These are phyloP conservation scores for Amphiura filiformis DNA, from an alignment of 35 echinoderm and acorn worm genomes.

Conservation along the genomic window DNA sequence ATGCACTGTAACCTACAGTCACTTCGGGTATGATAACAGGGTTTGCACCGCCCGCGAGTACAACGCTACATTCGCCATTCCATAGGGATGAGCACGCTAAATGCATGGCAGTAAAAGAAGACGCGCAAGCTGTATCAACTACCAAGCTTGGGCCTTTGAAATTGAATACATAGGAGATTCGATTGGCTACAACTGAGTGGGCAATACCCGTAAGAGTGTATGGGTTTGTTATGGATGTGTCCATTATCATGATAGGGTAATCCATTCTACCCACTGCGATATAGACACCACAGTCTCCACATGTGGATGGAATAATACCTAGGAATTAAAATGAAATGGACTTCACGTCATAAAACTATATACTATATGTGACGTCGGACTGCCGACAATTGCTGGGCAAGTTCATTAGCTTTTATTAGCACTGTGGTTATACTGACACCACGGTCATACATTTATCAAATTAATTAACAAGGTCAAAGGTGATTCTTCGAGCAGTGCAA, in stretches of 20 bases:
- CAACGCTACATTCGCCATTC: conserved; percentile 78
- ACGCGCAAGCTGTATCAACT: conserved; percentile 87
- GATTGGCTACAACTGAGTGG: conserved; percentile 80
- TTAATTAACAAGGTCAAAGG: too few species aligned
- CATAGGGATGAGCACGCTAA: conserved; percentile 71
- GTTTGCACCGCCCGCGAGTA: conserved; percentile 70
- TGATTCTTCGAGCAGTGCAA: too few species aligned
- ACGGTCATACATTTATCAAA: too few species aligned
- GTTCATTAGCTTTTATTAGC: too few species aligned
- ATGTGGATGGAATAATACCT: conserved; percentile 60
- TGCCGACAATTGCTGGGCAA: too few species aligned
- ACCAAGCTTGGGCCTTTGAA: conserved; percentile 79
- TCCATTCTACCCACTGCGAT: conserved; percentile 88
- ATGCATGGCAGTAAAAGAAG: conserved; percentile 85
- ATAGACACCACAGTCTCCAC: conserved; percentile 73
- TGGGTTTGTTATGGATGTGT: conserved; percentile 62
- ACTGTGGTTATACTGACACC: too few species aligned
- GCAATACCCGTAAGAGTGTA: conserved; percentile 88
- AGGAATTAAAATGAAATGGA: too few species aligned
- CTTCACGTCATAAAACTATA: too few species aligned
- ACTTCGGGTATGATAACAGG: conserved; percentile 65
- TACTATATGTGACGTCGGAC: too few species aligned
- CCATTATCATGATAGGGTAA: conserved; percentile 58
- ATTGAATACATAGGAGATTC: conserved; percentile 88
- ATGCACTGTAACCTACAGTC: conserved; percentile 76